Percentiles rank a stretch among this genome's conserved stretches.
Conservation (phyloP, 2,797 vertebrate species). For the Sternotherus odoratus region DNA sequence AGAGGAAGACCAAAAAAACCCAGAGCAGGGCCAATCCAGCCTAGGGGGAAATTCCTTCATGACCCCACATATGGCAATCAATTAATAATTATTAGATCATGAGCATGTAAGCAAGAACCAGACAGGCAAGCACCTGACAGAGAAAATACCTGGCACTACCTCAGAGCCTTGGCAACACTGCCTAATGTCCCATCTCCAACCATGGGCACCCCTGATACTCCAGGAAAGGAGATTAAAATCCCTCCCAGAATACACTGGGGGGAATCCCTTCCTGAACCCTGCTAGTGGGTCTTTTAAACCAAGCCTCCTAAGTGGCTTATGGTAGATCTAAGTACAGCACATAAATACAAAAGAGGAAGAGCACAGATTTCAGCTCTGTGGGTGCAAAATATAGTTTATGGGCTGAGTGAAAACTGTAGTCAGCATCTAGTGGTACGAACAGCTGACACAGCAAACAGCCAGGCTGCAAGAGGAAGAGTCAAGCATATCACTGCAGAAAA, state of each 20-base stretch:
- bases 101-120: no score
- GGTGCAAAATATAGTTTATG: slow-evolving; percentile 57
- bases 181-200: neutral
- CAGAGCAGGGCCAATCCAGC: no score
- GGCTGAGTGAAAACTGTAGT: slow-evolving; percentile 57
- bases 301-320: neutral
- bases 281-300: slow-evolving; percentile 16
- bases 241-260: neutral
- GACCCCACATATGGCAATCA: no score
- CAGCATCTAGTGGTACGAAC: slow-evolving; percentile 51
- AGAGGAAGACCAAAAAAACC: no score
- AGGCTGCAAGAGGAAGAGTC: neutral
- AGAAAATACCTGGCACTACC: neutral
- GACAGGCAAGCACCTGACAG: no score
- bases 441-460: slow-evolving; percentile 54
- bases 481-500: neutral
- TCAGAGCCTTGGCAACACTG: neutral
- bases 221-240: neutral
- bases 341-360: slow-evolving; percentile 43
- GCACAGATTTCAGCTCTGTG: slow-evolving; percentile 72
- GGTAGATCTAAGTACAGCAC: neutral
- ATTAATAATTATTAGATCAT: no score
- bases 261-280: neutral
- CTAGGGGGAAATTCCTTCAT: no score
- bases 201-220: neutral